Evolutionary conservation across 2,888 invertebrate species (phyloP).

Genomic region (Melitaea athalia): DNA sequence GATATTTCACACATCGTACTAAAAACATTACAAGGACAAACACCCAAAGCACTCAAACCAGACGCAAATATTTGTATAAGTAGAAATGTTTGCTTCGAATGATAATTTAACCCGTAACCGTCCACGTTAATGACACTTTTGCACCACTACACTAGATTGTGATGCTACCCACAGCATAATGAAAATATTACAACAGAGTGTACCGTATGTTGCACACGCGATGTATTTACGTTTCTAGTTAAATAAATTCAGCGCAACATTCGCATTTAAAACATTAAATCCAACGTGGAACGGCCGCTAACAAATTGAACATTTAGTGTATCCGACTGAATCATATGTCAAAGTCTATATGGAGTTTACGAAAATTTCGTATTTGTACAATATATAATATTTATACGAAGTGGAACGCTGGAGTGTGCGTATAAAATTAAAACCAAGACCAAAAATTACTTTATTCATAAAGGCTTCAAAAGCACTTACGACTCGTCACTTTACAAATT

Average conservation of each 20-base stretch:
- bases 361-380: neutral
- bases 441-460: too few species aligned
- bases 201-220: neutral
- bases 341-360: conserved; percentile 40
- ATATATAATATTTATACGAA: too few species aligned
- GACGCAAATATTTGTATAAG: too few species aligned
- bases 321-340: conserved; percentile 50
- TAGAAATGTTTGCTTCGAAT: too few species aligned
- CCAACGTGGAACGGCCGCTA: conserved; percentile 56
- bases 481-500: too few species aligned
- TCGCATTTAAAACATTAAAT: conserved; percentile 51
- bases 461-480: too few species aligned
- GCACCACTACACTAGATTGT: neutral
- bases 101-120: neutral
- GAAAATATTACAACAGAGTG: neutral
- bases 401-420: too few species aligned
- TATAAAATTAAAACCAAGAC: too few species aligned
- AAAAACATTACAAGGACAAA: too few species aligned
- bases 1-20: too few species aligned
- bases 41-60: neutral
- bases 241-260: conserved; percentile 15
- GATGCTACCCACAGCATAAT: neutral
- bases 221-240: neutral
- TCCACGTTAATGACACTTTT: neutral
- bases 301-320: conserved; percentile 59